Base-by-base conservation (phyloP, 2,888 invertebrate genomes). In the Bhutanitis thaidina region DNA sequence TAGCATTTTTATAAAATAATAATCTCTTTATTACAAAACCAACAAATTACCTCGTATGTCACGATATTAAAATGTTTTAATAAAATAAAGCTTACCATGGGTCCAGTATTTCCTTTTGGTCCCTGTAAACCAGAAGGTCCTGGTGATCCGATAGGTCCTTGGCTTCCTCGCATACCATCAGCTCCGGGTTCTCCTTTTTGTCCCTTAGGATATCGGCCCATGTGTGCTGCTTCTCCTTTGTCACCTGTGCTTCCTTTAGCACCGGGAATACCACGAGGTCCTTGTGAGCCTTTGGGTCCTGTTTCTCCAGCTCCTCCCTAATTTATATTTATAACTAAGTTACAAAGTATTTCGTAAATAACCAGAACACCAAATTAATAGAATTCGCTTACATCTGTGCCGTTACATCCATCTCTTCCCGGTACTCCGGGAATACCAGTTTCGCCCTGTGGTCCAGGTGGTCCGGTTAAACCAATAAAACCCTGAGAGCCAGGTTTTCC, bases 351-450 rank as follows among this genome's bases (percentile, higher is more conserved):
- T 43, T 37, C 36, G 13, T 32, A 27, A 10, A 16, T 27, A 1
- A 4, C 8, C 12, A 25, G 7, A 38, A 3, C 5, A 38, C 9
- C 14, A 15, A 36, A 16, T 20, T 20, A 20, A 25, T n/a, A 38
- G 15, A 20, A 25, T 0, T 38, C 32, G 5, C 92, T 91, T 91
- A 96, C 97, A 80, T 97, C 97, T 47, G 97, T 96, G 69, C 98
- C 98, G 71, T 98, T 98, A 74, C 98, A 99, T 8, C 98, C 99
- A 74, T 98, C 98, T 65, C 94, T 88, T 45, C 98, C 98, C 35
- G 95, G 93, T 37, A 92, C 86, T 62, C 98, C 98, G n/a, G 95
- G 90, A 0, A 90, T 69, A 43, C 97, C 96, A 0, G 91, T 64
- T 49, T 90, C 90, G 29, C 96, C 96, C 71, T 91, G 92, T 53